Evolutionary conservation across 2,797 vertebrate species (phyloP).

Genomic region (Enteromius treurensis): DNA sequence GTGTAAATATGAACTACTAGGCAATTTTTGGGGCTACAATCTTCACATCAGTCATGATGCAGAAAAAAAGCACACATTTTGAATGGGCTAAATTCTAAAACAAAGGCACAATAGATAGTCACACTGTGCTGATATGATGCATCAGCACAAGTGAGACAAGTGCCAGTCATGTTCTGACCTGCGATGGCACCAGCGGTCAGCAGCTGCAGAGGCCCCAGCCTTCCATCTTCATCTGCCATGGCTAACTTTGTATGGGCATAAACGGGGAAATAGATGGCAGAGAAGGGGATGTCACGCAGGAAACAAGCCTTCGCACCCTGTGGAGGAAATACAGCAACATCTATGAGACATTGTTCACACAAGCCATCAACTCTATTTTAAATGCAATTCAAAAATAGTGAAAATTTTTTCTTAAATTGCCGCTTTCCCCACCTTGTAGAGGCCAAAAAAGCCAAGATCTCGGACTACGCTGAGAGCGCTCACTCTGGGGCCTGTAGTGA

Average conservation of each 20-base stretch:
- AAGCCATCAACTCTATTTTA: not conserved
- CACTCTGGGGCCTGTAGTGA: slow-evolving; percentile 95
- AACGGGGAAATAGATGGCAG: slow-evolving; percentile 97
- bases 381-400: not conserved
- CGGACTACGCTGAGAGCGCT: slow-evolving; percentile 91
- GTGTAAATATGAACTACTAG: not conserved
- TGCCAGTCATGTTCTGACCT: slow-evolving; percentile 74
- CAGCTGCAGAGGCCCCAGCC: slow-evolving; percentile 89
- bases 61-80: not conserved
- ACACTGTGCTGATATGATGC: not conserved
- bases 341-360: not conserved
- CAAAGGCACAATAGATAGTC: not conserved
- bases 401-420: not conserved
- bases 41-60: not conserved
- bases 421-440: slow-evolving; percentile 88
- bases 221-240: slow-evolving; percentile 89
- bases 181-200: slow-evolving; percentile 94
- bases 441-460: slow-evolving; percentile 94
- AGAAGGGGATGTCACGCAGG: slow-evolving; percentile 99
- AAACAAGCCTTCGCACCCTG: slow-evolving; percentile 99
- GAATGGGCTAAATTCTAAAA: not conserved
- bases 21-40: not conserved
- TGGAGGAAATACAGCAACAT: slow-evolving; percentile 47
- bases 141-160: not conserved
- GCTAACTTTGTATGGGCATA: slow-evolving; percentile 91